A percentile compares a stretch with the other conserved stretches of the same genome.
Conservation (phyloP, 2,797 vertebrate species). For the Phataginus tricuspis region DNA sequence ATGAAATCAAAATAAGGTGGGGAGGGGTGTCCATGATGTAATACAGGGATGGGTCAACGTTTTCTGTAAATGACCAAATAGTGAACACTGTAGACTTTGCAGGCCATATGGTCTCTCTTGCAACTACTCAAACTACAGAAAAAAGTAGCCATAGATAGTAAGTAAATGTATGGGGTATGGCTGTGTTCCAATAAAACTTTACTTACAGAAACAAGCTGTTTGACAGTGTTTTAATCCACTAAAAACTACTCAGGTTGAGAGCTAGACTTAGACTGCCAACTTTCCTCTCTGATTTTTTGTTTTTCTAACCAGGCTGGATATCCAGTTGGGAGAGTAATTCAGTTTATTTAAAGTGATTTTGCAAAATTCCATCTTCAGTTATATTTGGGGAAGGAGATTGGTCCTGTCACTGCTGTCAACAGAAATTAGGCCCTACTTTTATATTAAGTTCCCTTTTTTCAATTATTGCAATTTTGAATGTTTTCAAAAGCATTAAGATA, state of each 20-base stretch:
- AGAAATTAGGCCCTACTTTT: slow-evolving; percentile 7
- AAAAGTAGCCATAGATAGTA: not conserved
- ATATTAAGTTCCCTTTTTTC: not conserved
- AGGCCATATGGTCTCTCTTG: not conserved
- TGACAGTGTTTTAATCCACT: slow-evolving; percentile 19
- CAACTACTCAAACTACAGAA: not conserved
- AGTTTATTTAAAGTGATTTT: slow-evolving; percentile 22
- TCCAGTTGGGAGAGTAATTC: not conserved
- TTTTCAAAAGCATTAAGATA: slow-evolving; percentile 16
- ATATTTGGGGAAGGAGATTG: not conserved
- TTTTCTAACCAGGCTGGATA: slow-evolving; percentile 7
- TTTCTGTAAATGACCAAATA: not conserved
- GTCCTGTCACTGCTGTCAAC: not conserved
- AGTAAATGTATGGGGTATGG: not conserved
- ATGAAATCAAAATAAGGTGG: slow-evolving; percentile 17
- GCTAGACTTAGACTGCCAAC: not conserved
- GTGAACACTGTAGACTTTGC: not conserved
- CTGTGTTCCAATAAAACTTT: not conserved
- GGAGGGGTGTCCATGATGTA: not conserved
- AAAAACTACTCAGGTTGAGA: not conserved
- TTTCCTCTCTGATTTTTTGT: not conserved
- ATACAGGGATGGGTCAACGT: not conserved
- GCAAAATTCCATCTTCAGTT: not conserved
- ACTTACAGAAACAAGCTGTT: not conserved
- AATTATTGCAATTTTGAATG: not conserved